Evolutionary conservation across 2,888 invertebrate species (phyloP).

Genomic region (Cephus nigrinus): DNA sequence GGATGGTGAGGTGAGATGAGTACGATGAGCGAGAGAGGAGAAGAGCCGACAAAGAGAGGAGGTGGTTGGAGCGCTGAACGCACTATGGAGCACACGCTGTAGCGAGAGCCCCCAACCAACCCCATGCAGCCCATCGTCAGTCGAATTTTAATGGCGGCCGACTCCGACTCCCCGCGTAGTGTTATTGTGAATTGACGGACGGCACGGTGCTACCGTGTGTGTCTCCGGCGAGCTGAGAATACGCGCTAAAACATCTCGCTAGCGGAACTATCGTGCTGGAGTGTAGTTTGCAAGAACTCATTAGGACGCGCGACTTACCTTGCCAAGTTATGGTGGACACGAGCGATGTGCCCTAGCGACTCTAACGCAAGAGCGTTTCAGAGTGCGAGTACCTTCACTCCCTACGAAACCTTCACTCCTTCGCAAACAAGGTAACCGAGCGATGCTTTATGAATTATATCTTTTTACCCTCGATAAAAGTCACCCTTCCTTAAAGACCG

Average conservation of each 20-base stretch:
- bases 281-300: not conserved
- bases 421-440: constrained; percentile 36
- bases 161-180: constrained; percentile 52
- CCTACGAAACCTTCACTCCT: constrained; percentile 20
- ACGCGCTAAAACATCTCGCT: constrained; percentile 2
- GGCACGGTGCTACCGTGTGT: constrained; percentile 19
- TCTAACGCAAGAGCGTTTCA: constrained; percentile 41
- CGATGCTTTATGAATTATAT: not conserved
- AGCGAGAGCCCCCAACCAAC: constrained; percentile 44
- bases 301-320: constrained; percentile 1
- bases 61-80: constrained; percentile 15
- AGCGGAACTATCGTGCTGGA: not conserved
- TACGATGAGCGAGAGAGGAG: constrained; percentile 18
- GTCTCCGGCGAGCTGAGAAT: constrained; percentile 8
- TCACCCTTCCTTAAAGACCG: not conserved
- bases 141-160: constrained; percentile 63
- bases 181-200: constrained; percentile 54
- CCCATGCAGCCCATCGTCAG: constrained; percentile 36
- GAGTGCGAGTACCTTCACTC: constrained; percentile 17
- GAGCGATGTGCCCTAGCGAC: constrained; percentile 50
- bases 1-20: constrained; percentile 35
- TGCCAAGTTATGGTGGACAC: constrained; percentile 41
- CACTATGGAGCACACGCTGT: constrained; percentile 45
- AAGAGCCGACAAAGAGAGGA: constrained; percentile 12
- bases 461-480: not conserved